These are phyloP conservation scores for Lycodopsis pacificus DNA, from an alignment of 2,797 vertebrate genomes.

Conservation along the genomic window DNA sequence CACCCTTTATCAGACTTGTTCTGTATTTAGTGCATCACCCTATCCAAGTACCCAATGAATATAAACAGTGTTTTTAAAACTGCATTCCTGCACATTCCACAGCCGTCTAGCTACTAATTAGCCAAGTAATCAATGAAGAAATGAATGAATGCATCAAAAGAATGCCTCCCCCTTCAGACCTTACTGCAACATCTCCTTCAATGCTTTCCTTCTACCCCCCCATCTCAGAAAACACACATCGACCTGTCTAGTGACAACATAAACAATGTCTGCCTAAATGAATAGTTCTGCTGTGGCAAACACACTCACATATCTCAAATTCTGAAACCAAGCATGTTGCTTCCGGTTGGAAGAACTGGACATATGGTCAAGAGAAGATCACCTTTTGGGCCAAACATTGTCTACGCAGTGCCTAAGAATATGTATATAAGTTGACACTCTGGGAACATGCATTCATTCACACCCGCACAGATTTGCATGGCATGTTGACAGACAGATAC, in stretches of 20 bases:
- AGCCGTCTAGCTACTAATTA: slow-evolving; percentile 59
- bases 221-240: slow-evolving; percentile 62
- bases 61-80: slow-evolving; percentile 1
- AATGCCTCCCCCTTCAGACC: slow-evolving; percentile 46
- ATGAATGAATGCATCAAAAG: slow-evolving; percentile 60
- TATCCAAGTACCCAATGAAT: neutral
- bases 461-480: slow-evolving; percentile 9
- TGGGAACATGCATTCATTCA: slow-evolving; percentile 2
- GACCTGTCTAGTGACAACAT: slow-evolving; percentile 57
- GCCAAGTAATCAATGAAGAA: slow-evolving; percentile 51
- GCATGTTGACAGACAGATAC: slow-evolving; percentile 18
- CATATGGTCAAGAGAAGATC: slow-evolving; percentile 2
- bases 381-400: slow-evolving; percentile 2
- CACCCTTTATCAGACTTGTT: neutral
- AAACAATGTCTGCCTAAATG: slow-evolving; percentile 71
- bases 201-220: slow-evolving; percentile 54
- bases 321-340: slow-evolving; percentile 13
- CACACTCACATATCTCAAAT: slow-evolving; percentile 19
- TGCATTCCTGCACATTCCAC: slow-evolving; percentile 45
- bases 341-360: slow-evolving; percentile 13
- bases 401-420: neutral
- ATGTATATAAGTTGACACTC: slow-evolving; percentile 1
- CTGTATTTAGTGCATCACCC: neutral
- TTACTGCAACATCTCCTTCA: slow-evolving; percentile 48
- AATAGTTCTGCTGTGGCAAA: slow-evolving; percentile 50